Evolutionary conservation across 2,113 vertebrate genomes (phyloP).

Genomic region (Engystomops pustulosus): DNA sequence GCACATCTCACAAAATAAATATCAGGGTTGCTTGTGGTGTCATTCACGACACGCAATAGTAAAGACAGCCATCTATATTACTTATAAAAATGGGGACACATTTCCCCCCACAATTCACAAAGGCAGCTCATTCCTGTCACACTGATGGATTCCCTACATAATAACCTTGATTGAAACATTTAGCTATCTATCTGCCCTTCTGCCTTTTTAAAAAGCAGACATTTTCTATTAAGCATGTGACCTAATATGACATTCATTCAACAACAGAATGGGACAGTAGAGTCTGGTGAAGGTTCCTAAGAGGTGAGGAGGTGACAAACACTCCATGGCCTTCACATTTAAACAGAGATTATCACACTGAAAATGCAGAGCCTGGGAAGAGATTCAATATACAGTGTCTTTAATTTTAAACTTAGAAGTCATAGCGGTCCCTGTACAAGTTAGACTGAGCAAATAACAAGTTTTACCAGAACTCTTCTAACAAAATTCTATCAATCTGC

Average conservation of each 20-base stretch:
- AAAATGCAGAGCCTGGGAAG: no score
- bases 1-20: constrained; percentile 16
- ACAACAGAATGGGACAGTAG: not conserved
- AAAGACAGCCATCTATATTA: not conserved
- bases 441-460: no score
- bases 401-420: no score
- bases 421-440: no score
- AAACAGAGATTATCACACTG: no score
- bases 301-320: not conserved
- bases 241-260: not conserved
- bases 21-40: constrained; percentile 6
- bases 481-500: no score
- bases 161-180: constrained; percentile 3
- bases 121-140: constrained; percentile 18
- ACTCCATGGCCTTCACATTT: no score
- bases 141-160: not conserved
- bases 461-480: no score
- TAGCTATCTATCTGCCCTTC: not conserved
- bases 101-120: not conserved
- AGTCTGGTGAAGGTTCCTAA: not conserved
- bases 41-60: constrained; percentile 10
- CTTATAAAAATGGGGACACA: not conserved
- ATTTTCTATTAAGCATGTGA: not conserved
- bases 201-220: not conserved
- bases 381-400: no score